A percentile compares a stretch with the other conserved stretches of the same genome.
These are phyloP conservation scores for Lamprologus callipterus DNA, from an alignment of 2,113 vertebrate genomes.

Conservation along the genomic window DNA sequence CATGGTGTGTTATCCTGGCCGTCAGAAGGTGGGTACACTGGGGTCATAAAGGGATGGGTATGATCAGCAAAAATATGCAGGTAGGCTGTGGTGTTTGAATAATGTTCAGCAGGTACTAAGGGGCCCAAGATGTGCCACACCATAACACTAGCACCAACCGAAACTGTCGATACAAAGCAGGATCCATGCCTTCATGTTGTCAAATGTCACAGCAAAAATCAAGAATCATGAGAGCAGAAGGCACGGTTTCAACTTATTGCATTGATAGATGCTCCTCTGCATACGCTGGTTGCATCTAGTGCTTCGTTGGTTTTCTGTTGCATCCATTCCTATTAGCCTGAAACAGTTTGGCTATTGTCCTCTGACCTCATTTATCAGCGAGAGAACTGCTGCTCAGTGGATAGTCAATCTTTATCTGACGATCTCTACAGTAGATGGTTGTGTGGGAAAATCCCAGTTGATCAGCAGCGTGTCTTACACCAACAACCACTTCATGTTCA, in stretches of 20 bases:
- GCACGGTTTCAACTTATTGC: neutral
- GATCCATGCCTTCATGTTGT: neutral
- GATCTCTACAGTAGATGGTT: neutral
- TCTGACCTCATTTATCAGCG: neutral
- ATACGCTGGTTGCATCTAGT: neutral
- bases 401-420: neutral
- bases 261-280: neutral
- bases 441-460: neutral
- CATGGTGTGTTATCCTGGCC: neutral
- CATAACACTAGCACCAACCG: neutral
- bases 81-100: neutral
- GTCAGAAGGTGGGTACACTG: neutral
- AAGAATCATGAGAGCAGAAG: neutral
- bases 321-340: neutral
- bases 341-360: neutral
- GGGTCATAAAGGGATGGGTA: neutral
- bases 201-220: neutral
- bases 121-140: neutral
- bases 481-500: neutral
- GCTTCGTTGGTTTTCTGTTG: neutral
- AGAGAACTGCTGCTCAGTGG: neutral
- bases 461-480: neutral
- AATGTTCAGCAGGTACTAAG: neutral
- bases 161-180: neutral
- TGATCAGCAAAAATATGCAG: neutral